phyloP scores from a whole-genome alignment of 2,888 invertebrate genomes.

The Cheilosia scutellata region DNA sequence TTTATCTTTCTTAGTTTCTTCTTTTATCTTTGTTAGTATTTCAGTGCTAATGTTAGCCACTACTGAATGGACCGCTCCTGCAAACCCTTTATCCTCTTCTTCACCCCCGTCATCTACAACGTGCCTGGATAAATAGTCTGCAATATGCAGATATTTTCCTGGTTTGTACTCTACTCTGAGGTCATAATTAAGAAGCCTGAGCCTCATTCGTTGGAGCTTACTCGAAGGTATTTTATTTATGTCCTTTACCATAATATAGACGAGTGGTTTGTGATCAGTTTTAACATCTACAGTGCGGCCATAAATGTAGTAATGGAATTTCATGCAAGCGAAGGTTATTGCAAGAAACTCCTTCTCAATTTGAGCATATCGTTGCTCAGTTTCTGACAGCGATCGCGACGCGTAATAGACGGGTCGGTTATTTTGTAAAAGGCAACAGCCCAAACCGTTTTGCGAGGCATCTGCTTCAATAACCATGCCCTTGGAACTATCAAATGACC shows the following conservation, averaged over 20 bases:
- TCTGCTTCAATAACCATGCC: neutral
- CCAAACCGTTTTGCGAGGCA: neutral
- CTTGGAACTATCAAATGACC: neutral
- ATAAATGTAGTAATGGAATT: neutral
- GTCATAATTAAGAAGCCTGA: neutral
- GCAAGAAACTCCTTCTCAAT: conserved; percentile 6
- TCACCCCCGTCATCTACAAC: neutral
- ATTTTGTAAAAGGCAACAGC: too few species aligned
- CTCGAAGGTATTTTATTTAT: neutral
- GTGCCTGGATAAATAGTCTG: neutral
- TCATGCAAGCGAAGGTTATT: neutral
- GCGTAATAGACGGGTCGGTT: too few species aligned
- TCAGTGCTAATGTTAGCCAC: too few species aligned
- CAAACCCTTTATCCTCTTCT: neutral
- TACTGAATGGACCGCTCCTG: neutral
- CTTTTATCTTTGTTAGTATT: too few species aligned
- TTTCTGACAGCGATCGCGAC: neutral
- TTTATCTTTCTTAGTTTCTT: too few species aligned
- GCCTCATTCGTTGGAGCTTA: neutral
- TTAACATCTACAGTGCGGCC: neutral
- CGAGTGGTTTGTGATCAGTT: neutral
- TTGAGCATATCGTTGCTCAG: neutral
- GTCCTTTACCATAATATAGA: neutral
- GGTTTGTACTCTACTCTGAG: too few species aligned
- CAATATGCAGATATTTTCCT: neutral